Evolutionary conservation across 2,888 invertebrate species (phyloP).

Genomic region (Epicampocera succincta): DNA sequence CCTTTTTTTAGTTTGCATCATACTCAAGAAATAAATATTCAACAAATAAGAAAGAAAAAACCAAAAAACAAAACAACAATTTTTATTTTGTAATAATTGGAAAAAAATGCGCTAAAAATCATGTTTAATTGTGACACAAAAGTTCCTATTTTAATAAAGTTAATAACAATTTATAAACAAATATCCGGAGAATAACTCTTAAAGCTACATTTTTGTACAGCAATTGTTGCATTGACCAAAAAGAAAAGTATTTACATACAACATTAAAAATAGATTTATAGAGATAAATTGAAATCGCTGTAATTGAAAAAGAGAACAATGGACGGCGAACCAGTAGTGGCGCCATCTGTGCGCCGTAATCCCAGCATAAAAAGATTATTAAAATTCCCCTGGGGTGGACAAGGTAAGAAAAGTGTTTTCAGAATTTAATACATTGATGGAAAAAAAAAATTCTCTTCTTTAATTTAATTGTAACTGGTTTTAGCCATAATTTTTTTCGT

Average conservation of each 20-base stretch:
- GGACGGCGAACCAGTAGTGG: slow-evolving; percentile 76
- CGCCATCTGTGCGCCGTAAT: slow-evolving; percentile 78
- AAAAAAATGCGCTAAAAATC: slow-evolving; percentile 15
- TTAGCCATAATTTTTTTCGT: neutral
- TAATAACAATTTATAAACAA: neutral
- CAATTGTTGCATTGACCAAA: neutral
- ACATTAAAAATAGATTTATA: neutral
- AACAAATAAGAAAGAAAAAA: no score
- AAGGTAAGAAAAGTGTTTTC: slow-evolving; percentile 74
- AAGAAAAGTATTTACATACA: neutral
- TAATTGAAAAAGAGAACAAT: slow-evolving; percentile 53
- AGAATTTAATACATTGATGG: neutral
- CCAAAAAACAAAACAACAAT: slow-evolving; percentile 15
- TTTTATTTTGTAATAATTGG: neutral
- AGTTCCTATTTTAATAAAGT: slow-evolving; percentile 59
- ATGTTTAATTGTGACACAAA: slow-evolving; percentile 48
- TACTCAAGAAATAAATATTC: neutral
- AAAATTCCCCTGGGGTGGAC: slow-evolving; percentile 79
- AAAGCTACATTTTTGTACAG: neutral
- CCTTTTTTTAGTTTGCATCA: neutral
- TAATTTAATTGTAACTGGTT: no score
- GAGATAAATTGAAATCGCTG: slow-evolving; percentile 12
- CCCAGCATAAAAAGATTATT: slow-evolving; percentile 79
- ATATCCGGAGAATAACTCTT: neutral
- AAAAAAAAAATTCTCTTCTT: no score